Percentiles rank a stretch among this genome's conserved stretches.
Evolutionary conservation across 2,888 invertebrate species (phyloP).

Genomic region (Helobdella robusta): DNA sequence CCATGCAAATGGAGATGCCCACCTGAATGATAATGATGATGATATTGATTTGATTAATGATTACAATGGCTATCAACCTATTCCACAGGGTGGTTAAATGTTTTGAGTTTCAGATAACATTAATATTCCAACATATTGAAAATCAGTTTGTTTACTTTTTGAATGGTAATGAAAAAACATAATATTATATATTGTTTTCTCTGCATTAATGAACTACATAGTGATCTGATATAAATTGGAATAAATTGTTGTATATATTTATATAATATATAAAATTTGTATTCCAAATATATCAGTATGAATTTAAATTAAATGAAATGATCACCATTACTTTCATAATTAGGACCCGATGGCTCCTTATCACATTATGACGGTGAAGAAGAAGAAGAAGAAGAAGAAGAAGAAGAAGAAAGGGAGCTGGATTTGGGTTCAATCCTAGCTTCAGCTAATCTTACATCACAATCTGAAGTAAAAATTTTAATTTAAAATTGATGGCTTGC

Average conservation of each 20-base stretch:
- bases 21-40: background rate
- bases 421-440: conserved; percentile 6
- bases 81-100: background rate
- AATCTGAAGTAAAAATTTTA: background rate
- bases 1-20: background rate
- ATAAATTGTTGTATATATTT: too few relatives aligned
- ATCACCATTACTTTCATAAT: background rate
- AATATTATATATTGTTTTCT: background rate
- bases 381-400: background rate
- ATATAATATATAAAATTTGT: too few relatives aligned
- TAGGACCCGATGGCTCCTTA: conserved; percentile 18
- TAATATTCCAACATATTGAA: too few relatives aligned
- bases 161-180: too few relatives aligned
- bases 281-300: too few relatives aligned
- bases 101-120: too few relatives aligned
- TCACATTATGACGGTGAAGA: too few relatives aligned
- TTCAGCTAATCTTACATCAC: background rate
- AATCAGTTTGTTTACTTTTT: background rate
- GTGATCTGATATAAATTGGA: too few relatives aligned
- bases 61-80: conserved; percentile 1
- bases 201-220: background rate
- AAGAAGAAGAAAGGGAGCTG: conserved; percentile 5
- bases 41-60: background rate
- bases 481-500: background rate
- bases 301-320: too few relatives aligned